These are phyloP conservation scores for Podocnemis expansa DNA, from an alignment of 2,113 vertebrate species.

Conservation along the genomic window DNA sequence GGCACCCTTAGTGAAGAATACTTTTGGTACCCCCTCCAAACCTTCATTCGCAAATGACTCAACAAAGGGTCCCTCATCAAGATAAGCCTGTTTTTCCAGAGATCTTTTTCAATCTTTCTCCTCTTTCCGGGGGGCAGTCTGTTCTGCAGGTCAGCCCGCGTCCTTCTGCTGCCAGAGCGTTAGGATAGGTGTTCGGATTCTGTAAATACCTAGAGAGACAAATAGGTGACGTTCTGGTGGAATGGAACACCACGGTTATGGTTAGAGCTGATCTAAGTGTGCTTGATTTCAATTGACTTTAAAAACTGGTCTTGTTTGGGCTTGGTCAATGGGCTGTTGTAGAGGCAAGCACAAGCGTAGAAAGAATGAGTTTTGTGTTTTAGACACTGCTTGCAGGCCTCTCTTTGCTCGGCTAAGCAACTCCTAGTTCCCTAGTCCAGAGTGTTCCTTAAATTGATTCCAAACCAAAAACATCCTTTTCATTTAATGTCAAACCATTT, in stretches of 20 bases:
- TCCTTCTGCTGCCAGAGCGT: neutral
- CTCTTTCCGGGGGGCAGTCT: neutral
- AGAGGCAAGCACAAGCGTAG: neutral
- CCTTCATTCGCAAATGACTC: neutral
- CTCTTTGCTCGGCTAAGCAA: neutral
- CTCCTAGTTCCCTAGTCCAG: neutral
- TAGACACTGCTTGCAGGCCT: neutral
- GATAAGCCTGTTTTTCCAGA: neutral
- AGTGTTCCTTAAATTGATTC: neutral
- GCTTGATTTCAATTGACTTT: neutral
- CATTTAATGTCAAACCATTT: neutral
- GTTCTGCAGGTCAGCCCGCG: neutral
- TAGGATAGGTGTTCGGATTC: neutral
- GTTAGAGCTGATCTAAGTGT: rapidly evolving
- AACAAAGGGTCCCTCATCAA: neutral
- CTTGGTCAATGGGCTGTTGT: neutral
- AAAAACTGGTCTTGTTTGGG: neutral
- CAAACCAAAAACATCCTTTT: neutral
- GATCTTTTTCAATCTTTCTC: neutral
- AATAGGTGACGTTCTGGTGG: neutral
- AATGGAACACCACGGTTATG: neutral
- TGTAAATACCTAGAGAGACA: neutral
- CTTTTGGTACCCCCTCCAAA: neutral
- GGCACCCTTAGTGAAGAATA: neutral
- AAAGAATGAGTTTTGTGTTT: neutral